These are phyloP conservation scores for Rhamnusium bicolor DNA, from an alignment of 2,888 invertebrate genomes.

Conservation along the genomic window DNA sequence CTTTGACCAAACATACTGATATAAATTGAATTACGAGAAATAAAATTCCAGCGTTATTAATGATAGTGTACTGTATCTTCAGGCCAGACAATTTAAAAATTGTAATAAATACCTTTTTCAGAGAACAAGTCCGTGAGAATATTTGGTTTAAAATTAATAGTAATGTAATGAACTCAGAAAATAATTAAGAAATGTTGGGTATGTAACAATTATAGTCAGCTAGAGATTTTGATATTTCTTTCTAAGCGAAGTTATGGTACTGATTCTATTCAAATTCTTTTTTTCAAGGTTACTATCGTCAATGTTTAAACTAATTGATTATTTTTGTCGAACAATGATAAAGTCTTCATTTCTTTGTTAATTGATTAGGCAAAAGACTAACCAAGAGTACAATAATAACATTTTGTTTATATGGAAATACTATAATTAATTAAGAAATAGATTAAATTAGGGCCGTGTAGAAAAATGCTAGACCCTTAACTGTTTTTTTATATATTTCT, in stretches of 20 bases:
- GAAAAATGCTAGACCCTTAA: no score
- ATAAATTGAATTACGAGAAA: conserved; percentile 9
- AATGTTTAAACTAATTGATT: neutral
- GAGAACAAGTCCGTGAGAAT: conserved; percentile 18
- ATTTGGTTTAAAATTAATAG: conserved; percentile 2
- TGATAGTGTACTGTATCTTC: conserved; percentile 6
- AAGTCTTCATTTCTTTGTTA: no score
- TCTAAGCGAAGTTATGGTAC: neutral
- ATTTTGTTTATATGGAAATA: no score
- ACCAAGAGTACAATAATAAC: no score
- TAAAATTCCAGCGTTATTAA: conserved; percentile 19
- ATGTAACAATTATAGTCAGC: conserved; percentile 12
- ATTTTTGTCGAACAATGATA: no score
- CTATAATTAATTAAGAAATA: no score
- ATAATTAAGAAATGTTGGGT: conserved; percentile 12
- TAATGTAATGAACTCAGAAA: conserved; percentile 15
- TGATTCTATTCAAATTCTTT: neutral
- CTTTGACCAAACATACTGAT: neutral
- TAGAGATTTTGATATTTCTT: neutral
- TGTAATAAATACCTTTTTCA: conserved; percentile 13
- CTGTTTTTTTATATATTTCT: no score
- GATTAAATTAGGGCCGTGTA: no score
- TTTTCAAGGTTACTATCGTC: neutral
- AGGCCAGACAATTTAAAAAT: conserved; percentile 15
- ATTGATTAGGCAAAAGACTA: neutral